phyloP scores from a whole-genome alignment of 1,140 invertebrate species.

The Caenorhabditis latens region DNA sequence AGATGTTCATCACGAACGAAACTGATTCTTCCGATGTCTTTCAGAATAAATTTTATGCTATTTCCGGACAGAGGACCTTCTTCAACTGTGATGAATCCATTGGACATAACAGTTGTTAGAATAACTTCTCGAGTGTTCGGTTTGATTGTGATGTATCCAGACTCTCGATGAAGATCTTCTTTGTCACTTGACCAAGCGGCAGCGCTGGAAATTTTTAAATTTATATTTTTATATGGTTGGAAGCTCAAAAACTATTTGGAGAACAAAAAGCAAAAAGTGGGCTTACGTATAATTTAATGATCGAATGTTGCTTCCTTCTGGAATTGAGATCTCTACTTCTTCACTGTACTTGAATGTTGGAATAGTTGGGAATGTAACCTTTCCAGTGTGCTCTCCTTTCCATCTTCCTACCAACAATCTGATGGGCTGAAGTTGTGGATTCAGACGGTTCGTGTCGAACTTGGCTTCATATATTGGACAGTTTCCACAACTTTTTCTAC shows the following conservation, averaged over 20 bases:
- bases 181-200: constrained; percentile 44
- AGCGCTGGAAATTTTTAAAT: constrained; percentile 6
- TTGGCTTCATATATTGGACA: constrained; percentile 3
- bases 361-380: constrained; percentile 42
- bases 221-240: no score
- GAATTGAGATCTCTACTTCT: constrained; percentile 41
- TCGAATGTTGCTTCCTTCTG: constrained; percentile 8
- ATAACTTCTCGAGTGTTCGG: constrained; percentile 32
- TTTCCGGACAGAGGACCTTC: constrained; percentile 22
- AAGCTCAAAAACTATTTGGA: no score
- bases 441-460: constrained; percentile 15
- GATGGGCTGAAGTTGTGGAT: constrained; percentile 44
- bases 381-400: constrained; percentile 43
- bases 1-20: constrained; percentile 43
- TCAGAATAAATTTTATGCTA: constrained; percentile 21
- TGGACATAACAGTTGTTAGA: constrained; percentile 28
- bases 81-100: constrained; percentile 38
- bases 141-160: constrained; percentile 29
- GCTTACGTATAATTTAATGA: constrained; percentile 43
- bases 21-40: constrained; percentile 53
- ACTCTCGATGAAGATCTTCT: constrained; percentile 44
- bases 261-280: background rate
- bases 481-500: constrained; percentile 38
- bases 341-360: constrained; percentile 35
- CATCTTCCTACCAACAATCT: constrained; percentile 3